These are phyloP conservation scores for Plumapathes pennacea DNA, from an alignment of 92 coral and sea anemone genomes.

Conservation along the genomic window DNA sequence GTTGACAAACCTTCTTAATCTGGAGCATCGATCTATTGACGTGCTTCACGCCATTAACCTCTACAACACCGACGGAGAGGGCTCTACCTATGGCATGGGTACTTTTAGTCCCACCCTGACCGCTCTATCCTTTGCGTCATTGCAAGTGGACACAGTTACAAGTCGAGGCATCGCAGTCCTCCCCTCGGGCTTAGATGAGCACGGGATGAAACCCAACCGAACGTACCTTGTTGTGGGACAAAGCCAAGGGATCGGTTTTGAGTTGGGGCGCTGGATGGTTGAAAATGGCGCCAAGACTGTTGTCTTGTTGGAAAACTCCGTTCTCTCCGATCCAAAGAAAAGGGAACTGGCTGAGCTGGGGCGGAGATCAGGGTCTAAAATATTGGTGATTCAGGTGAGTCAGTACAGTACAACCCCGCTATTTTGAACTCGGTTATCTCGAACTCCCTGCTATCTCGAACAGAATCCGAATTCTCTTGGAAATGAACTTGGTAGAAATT, in stretches of 20 bases:
- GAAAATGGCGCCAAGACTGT: slow-evolving; percentile 67
- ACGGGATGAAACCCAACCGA: slow-evolving; percentile 48
- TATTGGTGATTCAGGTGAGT: slow-evolving; percentile 43
- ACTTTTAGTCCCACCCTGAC: slow-evolving; percentile 1
- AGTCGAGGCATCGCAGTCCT: slow-evolving; percentile 9
- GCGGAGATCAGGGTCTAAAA: slow-evolving; percentile 42
- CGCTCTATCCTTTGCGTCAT: not conserved
- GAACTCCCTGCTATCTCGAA: too few relatives aligned
- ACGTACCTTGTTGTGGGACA: slow-evolving; percentile 80
- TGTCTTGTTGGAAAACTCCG: slow-evolving; percentile 58
- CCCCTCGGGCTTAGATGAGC: slow-evolving; percentile 46
- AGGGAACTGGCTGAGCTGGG: slow-evolving; percentile 45
- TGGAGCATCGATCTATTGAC: not conserved
- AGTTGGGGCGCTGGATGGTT: slow-evolving; percentile 77
- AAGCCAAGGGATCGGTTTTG: slow-evolving; percentile 72
- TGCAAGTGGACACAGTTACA: not conserved
- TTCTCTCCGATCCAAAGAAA: slow-evolving; percentile 46
- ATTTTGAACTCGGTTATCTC: too few relatives aligned
- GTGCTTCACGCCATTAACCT: not conserved
- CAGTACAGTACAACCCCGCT: not conserved
- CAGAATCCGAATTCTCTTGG: too few relatives aligned
- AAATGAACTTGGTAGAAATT: too few relatives aligned
- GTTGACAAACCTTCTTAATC: slow-evolving; percentile 10
- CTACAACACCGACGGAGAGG: not conserved
- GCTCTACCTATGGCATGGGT: not conserved